phyloP scores from a whole-genome alignment of 2,113 vertebrate genomes.

The Rhinichthys klamathensis region DNA sequence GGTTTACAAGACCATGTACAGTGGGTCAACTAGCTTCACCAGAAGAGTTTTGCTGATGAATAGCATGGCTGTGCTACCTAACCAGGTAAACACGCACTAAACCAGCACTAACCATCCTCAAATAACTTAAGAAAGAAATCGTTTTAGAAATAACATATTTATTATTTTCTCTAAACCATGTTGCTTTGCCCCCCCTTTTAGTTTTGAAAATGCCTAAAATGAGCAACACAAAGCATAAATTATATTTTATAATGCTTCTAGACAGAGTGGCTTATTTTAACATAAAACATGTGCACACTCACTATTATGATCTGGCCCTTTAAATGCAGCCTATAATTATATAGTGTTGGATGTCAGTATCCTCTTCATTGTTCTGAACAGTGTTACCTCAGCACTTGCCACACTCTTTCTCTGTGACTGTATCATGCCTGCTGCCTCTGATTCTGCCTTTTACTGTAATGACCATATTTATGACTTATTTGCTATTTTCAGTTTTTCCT shows the following conservation, averaged over 20 bases:
- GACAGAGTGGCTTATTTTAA: slow-evolving; percentile 19
- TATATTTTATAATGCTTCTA: slow-evolving; percentile 4
- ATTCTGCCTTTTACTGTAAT: slow-evolving; percentile 64
- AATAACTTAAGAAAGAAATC: not conserved
- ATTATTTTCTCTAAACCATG: not conserved
- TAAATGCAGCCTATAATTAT: slow-evolving; percentile 36
- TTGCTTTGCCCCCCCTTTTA: not conserved
- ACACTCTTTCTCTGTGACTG: slow-evolving; percentile 43
- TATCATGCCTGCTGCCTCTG: slow-evolving; percentile 56
- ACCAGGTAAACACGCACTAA: not conserved
- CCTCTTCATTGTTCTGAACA: slow-evolving; percentile 38
- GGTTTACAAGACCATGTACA: not conserved
- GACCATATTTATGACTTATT: slow-evolving; percentile 71
- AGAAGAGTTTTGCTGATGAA: not conserved
- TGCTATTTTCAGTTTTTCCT: slow-evolving; percentile 61
- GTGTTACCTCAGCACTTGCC: slow-evolving; percentile 46
- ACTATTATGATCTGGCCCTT: not conserved
- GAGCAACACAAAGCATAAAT: slow-evolving; percentile 3
- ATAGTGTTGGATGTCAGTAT: slow-evolving; percentile 40
- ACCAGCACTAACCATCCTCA: not conserved
- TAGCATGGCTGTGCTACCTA: not conserved
- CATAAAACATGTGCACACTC: slow-evolving; percentile 6
- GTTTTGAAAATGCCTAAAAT: slow-evolving; percentile 1
- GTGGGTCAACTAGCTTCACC: not conserved
- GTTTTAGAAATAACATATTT: not conserved